phyloP scores from a whole-genome alignment of 2,797 vertebrate species.

The Mormyrops boulengeri region DNA sequence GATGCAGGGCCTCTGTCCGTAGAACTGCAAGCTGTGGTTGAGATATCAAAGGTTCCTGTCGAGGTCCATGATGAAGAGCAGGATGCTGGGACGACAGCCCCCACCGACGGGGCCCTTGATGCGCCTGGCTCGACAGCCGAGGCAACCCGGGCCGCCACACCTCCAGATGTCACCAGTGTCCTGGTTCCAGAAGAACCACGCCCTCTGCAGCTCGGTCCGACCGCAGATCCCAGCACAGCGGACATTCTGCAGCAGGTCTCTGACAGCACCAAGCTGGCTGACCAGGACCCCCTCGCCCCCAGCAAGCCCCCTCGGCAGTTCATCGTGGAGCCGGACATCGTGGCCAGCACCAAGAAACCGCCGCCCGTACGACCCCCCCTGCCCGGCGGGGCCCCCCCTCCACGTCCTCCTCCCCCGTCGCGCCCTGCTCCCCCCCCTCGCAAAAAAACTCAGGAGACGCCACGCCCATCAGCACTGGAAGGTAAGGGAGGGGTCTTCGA shows the following conservation, averaged over 20 bases:
- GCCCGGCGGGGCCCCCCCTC: slow-evolving; percentile 78
- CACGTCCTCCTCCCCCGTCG: slow-evolving; percentile 83
- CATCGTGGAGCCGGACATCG: slow-evolving; percentile 87
- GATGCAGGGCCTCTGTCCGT: slow-evolving; percentile 36
- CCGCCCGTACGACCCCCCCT: slow-evolving; percentile 82
- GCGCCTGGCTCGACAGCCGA: slow-evolving; percentile 25
- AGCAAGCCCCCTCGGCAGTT: slow-evolving; percentile 83
- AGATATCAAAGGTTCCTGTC: slow-evolving; percentile 47
- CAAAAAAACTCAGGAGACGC: slow-evolving; percentile 80
- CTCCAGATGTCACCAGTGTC: slow-evolving; percentile 65
- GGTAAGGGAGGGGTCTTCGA: slow-evolving; percentile 54
- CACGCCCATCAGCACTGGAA: slow-evolving; percentile 73
- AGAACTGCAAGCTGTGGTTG: slow-evolving; percentile 40
- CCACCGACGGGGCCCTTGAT: slow-evolving; percentile 32
- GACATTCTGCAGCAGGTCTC: slow-evolving; percentile 65
- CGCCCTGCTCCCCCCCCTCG: slow-evolving; percentile 73
- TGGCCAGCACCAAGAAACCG: slow-evolving; percentile 94
- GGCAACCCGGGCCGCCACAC: slow-evolving; percentile 38
- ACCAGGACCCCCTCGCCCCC: slow-evolving; percentile 66
- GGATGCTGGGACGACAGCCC: neutral
- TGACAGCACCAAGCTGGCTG: slow-evolving; percentile 52
- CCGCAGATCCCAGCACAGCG: slow-evolving; percentile 50
- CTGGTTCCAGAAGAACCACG: slow-evolving; percentile 29
- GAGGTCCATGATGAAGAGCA: slow-evolving; percentile 40
- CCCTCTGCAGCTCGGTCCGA: slow-evolving; percentile 4